phyloP scores from a whole-genome alignment of 2,888 invertebrate genomes.

The Linnaemya tessellans region DNA sequence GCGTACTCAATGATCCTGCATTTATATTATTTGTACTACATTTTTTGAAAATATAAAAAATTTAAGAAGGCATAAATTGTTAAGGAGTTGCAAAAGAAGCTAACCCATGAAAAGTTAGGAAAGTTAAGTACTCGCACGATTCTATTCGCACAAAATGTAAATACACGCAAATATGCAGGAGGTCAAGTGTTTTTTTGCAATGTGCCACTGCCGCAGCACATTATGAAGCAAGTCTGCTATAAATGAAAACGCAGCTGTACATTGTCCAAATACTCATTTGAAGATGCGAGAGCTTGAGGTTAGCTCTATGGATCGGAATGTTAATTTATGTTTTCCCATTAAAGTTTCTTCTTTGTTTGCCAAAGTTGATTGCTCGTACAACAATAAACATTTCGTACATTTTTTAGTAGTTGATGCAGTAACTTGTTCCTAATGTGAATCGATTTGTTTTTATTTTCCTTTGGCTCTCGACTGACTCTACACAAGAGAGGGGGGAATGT shows the following conservation, averaged over 20 bases:
- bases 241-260: neutral
- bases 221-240: constrained; percentile 3
- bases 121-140: no score
- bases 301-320: constrained; percentile 62
- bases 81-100: no score
- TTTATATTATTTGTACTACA: no score
- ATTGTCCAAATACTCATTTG: neutral
- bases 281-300: constrained; percentile 3
- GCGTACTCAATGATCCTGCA: no score
- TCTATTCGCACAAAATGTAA: no score
- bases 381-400: constrained; percentile 1
- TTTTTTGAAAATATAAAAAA: no score
- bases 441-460: constrained; percentile 30
- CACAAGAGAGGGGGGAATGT: neutral
- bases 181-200: no score
- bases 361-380: neutral
- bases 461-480: neutral
- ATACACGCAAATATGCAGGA: no score
- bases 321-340: constrained; percentile 65
- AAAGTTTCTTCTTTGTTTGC: constrained; percentile 20
- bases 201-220: no score
- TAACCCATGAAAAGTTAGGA: no score
- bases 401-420: constrained; percentile 24
- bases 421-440: constrained; percentile 34
- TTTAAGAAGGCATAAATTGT: no score